These are phyloP conservation scores for Rhadina sibilatrix DNA, from an alignment of 2,113 vertebrate species.

Conservation along the genomic window DNA sequence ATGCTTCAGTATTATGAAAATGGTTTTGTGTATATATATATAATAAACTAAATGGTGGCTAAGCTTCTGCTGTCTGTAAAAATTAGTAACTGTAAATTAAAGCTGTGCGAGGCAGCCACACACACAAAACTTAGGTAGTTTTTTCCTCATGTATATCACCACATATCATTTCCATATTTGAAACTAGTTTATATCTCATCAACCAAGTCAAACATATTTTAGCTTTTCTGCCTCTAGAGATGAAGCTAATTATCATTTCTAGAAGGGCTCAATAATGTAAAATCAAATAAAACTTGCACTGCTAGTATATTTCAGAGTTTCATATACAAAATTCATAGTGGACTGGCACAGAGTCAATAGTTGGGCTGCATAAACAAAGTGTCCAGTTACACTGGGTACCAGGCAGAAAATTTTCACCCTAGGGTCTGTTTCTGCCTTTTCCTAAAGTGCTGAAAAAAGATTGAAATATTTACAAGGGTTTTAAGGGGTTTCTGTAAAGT, in stretches of 20 bases:
- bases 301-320: not conserved
- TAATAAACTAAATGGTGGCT: not conserved
- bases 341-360: not conserved
- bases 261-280: not conserved
- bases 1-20: not conserved
- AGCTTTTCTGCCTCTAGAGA: not conserved
- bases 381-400: not conserved
- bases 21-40: rapidly evolving
- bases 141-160: not conserved
- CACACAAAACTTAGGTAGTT: rapidly evolving
- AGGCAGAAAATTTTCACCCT: not conserved
- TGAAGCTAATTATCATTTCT: not conserved
- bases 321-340: not conserved
- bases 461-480: not conserved
- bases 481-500: not conserved
- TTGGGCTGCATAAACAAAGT: not conserved
- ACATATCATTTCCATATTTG: not conserved
- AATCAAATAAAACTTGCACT: not conserved
- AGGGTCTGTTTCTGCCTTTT: not conserved
- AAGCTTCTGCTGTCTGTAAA: not conserved
- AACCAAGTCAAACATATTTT: not conserved
- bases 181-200: not conserved
- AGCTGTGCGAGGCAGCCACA: not conserved
- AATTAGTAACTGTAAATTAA: not conserved
- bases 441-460: not conserved